Evolutionary conservation across 2,113 vertebrate genomes (phyloP).

Genomic region (Chauna torquata): DNA sequence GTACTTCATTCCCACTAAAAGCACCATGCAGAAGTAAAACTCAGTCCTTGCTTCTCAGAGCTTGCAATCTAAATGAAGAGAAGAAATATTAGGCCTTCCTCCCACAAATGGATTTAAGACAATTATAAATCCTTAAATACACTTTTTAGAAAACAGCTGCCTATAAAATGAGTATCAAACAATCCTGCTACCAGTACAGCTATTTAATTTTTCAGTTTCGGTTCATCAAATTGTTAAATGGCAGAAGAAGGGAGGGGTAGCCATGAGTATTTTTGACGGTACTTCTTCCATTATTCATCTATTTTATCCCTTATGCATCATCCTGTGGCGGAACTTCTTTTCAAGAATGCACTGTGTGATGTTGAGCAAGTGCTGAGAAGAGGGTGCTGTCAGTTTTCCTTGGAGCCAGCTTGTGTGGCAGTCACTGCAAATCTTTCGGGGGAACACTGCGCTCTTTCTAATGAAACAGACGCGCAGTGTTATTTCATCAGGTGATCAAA

Average conservation of each 20-base stretch:
- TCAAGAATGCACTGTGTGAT: accelerated
- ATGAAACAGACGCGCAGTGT: accelerated
- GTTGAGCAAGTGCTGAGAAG: not conserved
- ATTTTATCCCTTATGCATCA: accelerated
- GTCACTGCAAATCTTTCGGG: accelerated
- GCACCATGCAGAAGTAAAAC: too few relatives aligned
- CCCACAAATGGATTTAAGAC: not conserved
- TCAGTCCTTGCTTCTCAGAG: not conserved
- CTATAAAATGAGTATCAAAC: not conserved
- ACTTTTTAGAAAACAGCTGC: not conserved
- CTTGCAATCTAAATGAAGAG: not conserved
- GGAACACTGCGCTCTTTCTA: accelerated
- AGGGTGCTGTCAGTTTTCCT: too few relatives aligned
- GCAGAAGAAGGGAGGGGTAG: not conserved
- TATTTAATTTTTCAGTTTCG: accelerated
- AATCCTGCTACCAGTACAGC: not conserved
- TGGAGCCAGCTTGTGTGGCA: accelerated
- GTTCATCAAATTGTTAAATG: not conserved
- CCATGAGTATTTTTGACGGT: accelerated
- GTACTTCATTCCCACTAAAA: not conserved
- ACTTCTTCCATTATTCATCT: accelerated
- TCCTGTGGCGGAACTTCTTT: not conserved
- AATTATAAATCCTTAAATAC: not conserved
- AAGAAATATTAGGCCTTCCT: not conserved
- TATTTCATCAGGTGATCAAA: not conserved